Conservation (phyloP, 2,113 vertebrate species). For the Syrmaticus mikado region DNA sequence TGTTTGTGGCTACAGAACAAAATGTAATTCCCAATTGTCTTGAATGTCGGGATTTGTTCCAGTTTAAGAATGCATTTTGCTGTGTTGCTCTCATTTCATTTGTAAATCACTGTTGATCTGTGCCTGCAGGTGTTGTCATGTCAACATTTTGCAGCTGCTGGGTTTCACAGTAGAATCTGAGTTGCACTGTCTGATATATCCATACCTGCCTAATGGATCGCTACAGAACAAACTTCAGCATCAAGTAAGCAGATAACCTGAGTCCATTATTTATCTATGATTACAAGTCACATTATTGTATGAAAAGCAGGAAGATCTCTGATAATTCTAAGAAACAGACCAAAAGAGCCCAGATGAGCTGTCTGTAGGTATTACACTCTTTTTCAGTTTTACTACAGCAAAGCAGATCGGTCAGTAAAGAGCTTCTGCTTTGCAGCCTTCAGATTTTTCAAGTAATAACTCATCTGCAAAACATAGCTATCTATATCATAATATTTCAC, state of each 20-base stretch:
- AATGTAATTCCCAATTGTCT: not conserved
- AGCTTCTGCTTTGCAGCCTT: not conserved
- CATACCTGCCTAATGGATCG: constrained; percentile 78
- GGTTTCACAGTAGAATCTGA: constrained; percentile 75
- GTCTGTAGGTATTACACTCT: not conserved
- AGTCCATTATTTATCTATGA: not conserved
- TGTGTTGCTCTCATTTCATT: not conserved
- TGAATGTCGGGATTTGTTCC: not conserved
- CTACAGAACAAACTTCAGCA: constrained; percentile 73
- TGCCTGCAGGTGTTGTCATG: constrained; percentile 76
- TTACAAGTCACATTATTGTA: not conserved
- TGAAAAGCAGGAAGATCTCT: not conserved
- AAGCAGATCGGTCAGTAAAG: not conserved
- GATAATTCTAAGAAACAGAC: not conserved
- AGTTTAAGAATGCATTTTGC: not conserved
- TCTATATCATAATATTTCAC: not conserved
- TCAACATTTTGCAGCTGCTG: constrained; percentile 77
- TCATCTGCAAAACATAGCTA: not conserved
- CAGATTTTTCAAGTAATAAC: not conserved
- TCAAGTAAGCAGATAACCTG: constrained; percentile 60
- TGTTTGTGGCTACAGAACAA: not conserved
- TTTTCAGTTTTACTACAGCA: not conserved
- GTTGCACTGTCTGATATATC: constrained; percentile 76
- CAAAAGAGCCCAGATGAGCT: not conserved
- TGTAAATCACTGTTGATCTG: not conserved